Base-by-base conservation (phyloP, 1,140 invertebrate species). In the Neodiprion fabricii region DNA sequence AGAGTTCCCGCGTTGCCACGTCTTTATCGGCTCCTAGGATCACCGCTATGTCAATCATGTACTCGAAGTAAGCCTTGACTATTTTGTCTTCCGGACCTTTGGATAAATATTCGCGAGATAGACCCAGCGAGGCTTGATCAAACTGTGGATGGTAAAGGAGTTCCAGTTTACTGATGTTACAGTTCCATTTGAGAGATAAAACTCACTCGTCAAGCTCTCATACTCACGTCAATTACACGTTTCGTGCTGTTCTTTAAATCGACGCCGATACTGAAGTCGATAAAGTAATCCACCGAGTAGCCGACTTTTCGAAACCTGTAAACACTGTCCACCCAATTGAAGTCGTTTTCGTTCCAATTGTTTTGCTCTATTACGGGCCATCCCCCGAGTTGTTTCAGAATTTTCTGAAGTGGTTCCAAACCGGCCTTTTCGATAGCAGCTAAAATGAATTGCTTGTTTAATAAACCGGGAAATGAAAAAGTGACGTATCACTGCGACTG, bases 231-330 rank as follows among this genome's bases (percentile, higher is more conserved):
- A 79, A 98, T 96, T 48, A 96, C 91, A 71, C 96, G 90, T 75
- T 91, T 92, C 0, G 95, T 95, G 40, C 94, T 96, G 85, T 98
- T 98, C 85, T 96, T 97, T n/a, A 97, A 90, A 87, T 98, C 96
- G 9, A 96, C 94, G 5, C 93, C 92, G 72, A 98, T 94, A 50
- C 95, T 96, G 79, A 98, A 96, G 81, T 97, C 96, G n/a, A 99
- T 91, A 82, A 98, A 94, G 82, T 98, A 97, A 85, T 97, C 96
- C 65, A 96, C 94, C 8, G 95, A 96, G 83, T 96, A 97, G 5
- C 97, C 97, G 7, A 90, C 86, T 70, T 89, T 88, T 21, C 94
- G 90, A 87, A 96, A 97, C 73, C 91, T 94, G 87, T 95, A 96
- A 5, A 97, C 93, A 9, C 93, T 93, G 75, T 96, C 90, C 79